These are phyloP conservation scores for Muscicapa adusta DNA, from an alignment of 2,113 vertebrate species.

Conservation along the genomic window DNA sequence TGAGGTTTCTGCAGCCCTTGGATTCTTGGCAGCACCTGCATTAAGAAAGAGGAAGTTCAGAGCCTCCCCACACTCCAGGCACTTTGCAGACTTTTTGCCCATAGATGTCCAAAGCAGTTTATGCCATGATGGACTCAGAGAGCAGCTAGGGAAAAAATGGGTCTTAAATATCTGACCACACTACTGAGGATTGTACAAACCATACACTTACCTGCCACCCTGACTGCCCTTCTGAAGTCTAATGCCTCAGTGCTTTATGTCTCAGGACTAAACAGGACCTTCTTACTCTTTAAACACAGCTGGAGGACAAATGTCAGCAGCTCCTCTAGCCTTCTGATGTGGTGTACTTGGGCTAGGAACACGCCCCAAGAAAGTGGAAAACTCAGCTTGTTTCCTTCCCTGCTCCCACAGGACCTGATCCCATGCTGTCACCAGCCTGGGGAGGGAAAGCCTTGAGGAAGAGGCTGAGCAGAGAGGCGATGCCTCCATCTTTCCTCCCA, in stretches of 20 bases:
- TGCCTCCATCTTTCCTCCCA: background rate
- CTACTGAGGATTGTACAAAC: background rate
- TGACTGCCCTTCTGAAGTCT: background rate
- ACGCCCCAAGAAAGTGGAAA: background rate
- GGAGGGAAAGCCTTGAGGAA: background rate
- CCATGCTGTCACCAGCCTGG: rapidly evolving
- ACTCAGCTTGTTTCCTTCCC: background rate
- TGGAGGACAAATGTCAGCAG: background rate
- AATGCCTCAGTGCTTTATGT: background rate
- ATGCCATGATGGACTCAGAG: background rate
- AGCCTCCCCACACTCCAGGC: background rate
- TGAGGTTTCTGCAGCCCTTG: background rate
- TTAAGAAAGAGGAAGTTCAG: background rate
- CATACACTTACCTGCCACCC: background rate
- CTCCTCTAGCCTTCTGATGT: background rate
- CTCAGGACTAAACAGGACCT: background rate
- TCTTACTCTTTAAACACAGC: background rate
- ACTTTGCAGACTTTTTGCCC: background rate
- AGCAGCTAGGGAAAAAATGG: background rate
- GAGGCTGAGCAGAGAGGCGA: background rate
- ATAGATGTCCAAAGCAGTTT: background rate
- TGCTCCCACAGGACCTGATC: background rate
- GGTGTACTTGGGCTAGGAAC: background rate
- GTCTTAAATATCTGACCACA: background rate
- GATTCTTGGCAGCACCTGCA: background rate